Evolutionary conservation across 1,140 invertebrate species (phyloP).

Genomic region (Meloidogyne floridensis): DNA sequence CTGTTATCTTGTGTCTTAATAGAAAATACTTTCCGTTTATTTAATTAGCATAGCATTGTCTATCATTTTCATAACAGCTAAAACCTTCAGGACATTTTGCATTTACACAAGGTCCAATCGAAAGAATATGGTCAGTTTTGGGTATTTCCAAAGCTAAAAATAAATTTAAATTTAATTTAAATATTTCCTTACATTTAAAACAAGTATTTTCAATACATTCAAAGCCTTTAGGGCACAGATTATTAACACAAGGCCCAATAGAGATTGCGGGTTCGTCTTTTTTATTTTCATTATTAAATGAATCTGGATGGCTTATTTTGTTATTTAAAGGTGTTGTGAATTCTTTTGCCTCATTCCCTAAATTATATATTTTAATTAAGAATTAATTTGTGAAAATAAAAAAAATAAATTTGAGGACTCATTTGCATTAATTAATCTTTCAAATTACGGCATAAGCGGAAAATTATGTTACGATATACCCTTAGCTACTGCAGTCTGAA

Average conservation of each 20-base stretch:
- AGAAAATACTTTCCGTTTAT: not conserved
- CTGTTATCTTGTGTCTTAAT: too few species aligned
- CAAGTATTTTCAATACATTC: constrained; percentile 21
- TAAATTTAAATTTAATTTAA: not conserved
- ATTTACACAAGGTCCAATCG: constrained; percentile 27
- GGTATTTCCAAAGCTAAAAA: not conserved
- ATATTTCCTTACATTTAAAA: constrained; percentile 14
- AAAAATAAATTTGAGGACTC: too few species aligned
- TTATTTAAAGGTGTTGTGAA: not conserved
- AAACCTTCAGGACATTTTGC: constrained; percentile 24
- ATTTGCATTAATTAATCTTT: too few species aligned
- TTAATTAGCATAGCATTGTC: constrained; percentile 16
- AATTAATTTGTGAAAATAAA: too few species aligned
- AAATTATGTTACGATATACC: too few species aligned
- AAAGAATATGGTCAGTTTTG: not conserved
- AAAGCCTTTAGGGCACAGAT: constrained; percentile 17
- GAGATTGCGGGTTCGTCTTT: not conserved
- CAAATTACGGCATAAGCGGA: too few species aligned
- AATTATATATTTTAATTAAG: too few species aligned
- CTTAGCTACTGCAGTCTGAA: too few species aligned
- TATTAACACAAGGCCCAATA: constrained; percentile 25
- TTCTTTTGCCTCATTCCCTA: not conserved
- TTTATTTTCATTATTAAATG: not conserved
- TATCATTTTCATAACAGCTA: constrained; percentile 15
- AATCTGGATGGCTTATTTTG: constrained; percentile 6